A percentile compares a stretch with the other conserved stretches of the same genome.
These are phyloP conservation scores for Paragorgia papillata DNA, from an alignment of 92 coral and sea anemone species.

Conservation along the genomic window DNA sequence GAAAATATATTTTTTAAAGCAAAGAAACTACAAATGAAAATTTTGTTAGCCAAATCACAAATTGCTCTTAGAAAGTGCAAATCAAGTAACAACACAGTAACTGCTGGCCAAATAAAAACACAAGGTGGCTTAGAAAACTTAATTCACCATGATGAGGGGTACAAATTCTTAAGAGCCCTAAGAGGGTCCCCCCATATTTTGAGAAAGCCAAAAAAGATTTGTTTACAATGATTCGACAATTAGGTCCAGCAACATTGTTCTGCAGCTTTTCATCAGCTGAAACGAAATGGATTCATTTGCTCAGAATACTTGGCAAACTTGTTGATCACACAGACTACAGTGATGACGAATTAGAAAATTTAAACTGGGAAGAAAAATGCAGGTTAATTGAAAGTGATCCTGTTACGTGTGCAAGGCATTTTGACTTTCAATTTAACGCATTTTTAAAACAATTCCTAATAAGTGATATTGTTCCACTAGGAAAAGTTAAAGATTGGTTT, in stretches of 20 bases:
- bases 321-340: constrained; percentile 27
- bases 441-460: constrained; percentile 46
- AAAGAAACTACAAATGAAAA: constrained; percentile 55
- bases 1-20: constrained; percentile 47
- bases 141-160: constrained; percentile 36
- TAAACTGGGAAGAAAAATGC: constrained; percentile 66
- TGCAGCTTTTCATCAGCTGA: constrained; percentile 63
- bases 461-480: constrained; percentile 54
- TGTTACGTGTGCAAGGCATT: constrained; percentile 40
- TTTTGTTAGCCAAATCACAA: constrained; percentile 41
- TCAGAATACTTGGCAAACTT: constrained; percentile 57
- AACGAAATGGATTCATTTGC: constrained; percentile 48
- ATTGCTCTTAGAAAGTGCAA: constrained; percentile 51
- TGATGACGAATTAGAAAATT: constrained; percentile 50
- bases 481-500: constrained; percentile 45
- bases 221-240: constrained; percentile 68
- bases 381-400: constrained; percentile 62
- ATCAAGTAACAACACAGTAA: constrained; percentile 36
- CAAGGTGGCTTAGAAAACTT: constrained; percentile 38
- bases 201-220: constrained; percentile 64
- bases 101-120: constrained; percentile 45
- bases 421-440: constrained; percentile 28
- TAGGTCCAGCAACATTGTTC: constrained; percentile 63
- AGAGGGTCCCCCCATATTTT: constrained; percentile 58
- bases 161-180: constrained; percentile 41